These are phyloP conservation scores for Cheilosia soror DNA, from an alignment of 2,888 invertebrate genomes.

Conservation along the genomic window DNA sequence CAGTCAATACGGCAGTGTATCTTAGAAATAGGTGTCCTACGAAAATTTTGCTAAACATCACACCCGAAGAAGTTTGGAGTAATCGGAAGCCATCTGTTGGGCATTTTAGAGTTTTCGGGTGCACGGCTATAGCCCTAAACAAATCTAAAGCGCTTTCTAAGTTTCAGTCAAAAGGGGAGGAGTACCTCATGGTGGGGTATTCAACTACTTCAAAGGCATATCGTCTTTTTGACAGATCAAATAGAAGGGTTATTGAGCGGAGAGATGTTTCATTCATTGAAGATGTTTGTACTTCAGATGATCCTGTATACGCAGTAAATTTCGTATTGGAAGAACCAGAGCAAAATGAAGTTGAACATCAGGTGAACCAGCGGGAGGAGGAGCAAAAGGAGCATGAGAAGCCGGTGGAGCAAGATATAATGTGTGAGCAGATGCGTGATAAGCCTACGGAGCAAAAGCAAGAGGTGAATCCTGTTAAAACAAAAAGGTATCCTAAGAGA, in stretches of 20 bases:
- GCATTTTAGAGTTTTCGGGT: constrained; percentile 46
- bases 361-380: constrained; percentile 4
- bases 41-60: constrained; percentile 24
- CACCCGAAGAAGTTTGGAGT: constrained; percentile 61
- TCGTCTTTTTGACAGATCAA: constrained; percentile 17
- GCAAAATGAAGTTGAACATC: not conserved
- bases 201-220: constrained; percentile 47
- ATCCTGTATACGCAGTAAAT: not conserved
- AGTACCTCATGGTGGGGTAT: constrained; percentile 55
- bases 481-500: not conserved
- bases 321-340: not conserved
- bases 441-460: too few relatives aligned
- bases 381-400: too few relatives aligned
- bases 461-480: not conserved
- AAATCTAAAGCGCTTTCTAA: constrained; percentile 7
- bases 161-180: constrained; percentile 54
- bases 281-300: not conserved
- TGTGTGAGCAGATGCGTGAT: too few relatives aligned
- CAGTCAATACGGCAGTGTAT: constrained; percentile 65
- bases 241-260: constrained; percentile 6
- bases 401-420: too few relatives aligned
- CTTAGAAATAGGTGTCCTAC: constrained; percentile 53
- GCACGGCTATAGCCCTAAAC: constrained; percentile 9
- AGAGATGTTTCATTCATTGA: constrained; percentile 23
- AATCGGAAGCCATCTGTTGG: constrained; percentile 29